These are phyloP conservation scores for Cartodere bifasciata DNA, from an alignment of 2,888 invertebrate species.

Conservation along the genomic window DNA sequence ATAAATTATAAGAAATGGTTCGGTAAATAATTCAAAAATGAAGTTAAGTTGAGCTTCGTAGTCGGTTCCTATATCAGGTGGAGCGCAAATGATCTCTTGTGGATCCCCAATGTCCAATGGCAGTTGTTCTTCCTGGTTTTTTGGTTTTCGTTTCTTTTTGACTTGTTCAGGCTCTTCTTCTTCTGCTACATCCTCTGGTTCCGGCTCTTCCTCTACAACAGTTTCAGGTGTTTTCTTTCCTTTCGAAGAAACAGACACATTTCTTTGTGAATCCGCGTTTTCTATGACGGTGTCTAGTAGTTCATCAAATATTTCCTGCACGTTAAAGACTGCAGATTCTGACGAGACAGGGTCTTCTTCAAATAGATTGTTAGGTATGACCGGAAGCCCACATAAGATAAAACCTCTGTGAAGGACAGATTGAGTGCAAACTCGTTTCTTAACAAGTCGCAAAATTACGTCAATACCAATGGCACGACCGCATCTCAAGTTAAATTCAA, in stretches of 20 bases:
- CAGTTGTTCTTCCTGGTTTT: slow-evolving; percentile 2
- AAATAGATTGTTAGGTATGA: slow-evolving; percentile 38
- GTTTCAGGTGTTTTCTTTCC: slow-evolving; percentile 6
- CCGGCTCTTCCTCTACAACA: slow-evolving; percentile 22
- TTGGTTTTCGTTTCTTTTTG: slow-evolving; percentile 1
- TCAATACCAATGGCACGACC: slow-evolving; percentile 41
- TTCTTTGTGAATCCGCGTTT: slow-evolving; percentile 21
- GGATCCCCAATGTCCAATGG: slow-evolving; percentile 19
- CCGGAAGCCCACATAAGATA: slow-evolving; percentile 51
- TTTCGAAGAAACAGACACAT: slow-evolving; percentile 3
- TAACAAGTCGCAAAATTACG: slow-evolving; percentile 39
- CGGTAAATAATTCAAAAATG: slow-evolving; percentile 25
- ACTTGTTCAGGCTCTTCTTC: slow-evolving; percentile 3
- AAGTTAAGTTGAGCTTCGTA: slow-evolving; percentile 29
- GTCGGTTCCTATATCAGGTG: slow-evolving; percentile 20
- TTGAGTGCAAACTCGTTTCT: slow-evolving; percentile 38
- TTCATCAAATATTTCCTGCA: slow-evolving; percentile 32
- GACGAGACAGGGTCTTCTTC: slow-evolving; percentile 31
- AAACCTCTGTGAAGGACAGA: slow-evolving; percentile 47
- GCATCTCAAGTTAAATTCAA: slow-evolving; percentile 43
- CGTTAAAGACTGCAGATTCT: slow-evolving; percentile 31
- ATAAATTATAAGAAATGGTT: slow-evolving; percentile 40
- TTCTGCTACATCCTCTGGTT: slow-evolving; percentile 23
- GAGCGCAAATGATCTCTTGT: slow-evolving; percentile 17
- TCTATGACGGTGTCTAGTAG: slow-evolving; percentile 23